Conservation (phyloP, 2,888 invertebrate genomes). For the Spisula solida region DNA sequence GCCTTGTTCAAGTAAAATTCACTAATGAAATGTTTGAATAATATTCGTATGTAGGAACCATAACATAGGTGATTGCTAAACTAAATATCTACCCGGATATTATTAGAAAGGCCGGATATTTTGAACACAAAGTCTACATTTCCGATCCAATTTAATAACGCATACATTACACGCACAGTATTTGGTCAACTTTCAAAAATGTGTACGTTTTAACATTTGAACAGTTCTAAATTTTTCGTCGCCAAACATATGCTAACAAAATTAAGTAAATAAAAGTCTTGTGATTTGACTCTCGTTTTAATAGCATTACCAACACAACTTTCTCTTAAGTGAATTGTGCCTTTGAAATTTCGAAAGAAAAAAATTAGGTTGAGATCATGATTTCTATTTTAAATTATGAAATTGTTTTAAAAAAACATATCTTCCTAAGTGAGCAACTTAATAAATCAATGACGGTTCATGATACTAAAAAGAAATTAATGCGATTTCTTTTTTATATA, state of each 20-base stretch:
- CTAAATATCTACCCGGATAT: constrained; percentile 37
- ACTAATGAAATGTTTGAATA: not conserved
- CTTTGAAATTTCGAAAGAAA: constrained; percentile 38
- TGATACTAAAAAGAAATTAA: not conserved
- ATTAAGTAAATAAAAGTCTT: constrained; percentile 49
- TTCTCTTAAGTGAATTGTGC: constrained; percentile 30
- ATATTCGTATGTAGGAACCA: not conserved
- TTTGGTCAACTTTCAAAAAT: constrained; percentile 30
- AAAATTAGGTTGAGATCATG: not conserved
- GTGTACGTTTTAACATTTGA: constrained; percentile 1
- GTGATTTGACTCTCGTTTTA: constrained; percentile 41
- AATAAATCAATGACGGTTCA: not conserved
- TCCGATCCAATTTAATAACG: constrained; percentile 40
- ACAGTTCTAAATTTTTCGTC: constrained; percentile 35
- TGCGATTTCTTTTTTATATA: not conserved
- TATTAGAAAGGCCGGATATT: constrained; percentile 53
- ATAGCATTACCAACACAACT: constrained; percentile 24
- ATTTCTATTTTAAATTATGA: not conserved
- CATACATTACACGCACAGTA: not conserved
- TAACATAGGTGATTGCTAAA: not conserved
- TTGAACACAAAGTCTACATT: constrained; percentile 57
- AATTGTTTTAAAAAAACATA: not conserved
- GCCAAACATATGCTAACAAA: constrained; percentile 48
- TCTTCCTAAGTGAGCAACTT: not conserved
- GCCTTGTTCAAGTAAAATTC: too few species aligned